Base-by-base conservation (phyloP, 2,888 invertebrate species). In the Empis stercorea region DNA sequence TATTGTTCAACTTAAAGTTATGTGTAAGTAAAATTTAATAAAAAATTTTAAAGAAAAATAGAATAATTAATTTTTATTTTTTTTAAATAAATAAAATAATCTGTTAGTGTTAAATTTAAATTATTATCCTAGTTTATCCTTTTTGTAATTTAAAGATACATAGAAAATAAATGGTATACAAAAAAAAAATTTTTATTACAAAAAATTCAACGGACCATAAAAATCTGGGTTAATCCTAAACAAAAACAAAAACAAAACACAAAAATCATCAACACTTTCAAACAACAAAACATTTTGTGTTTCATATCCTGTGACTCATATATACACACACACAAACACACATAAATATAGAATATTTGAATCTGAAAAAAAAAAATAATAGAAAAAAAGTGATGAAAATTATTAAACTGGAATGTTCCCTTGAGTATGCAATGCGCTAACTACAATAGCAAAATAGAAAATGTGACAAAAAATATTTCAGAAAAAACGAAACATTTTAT, bases 1-100 rank as follows among this genome's bases (percentile, higher is more conserved):
- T 59, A 76, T 78, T 41, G 83, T 91, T 37, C 78, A 81, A 61
- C 74, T 93, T 46, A 85, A 86, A 73, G 84, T 93, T 60, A 88
- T 91, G 80, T 92, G 92, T 92, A 76, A 87, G 91, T 85, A 62
- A n/a, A n/a, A n/a, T n/a, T n/a, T n/a, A n/a, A n/a, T n/a, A n/a
- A n/a, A n/a, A n/a, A n/a, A n/a, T n/a, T n/a, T n/a, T n/a, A n/a
- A n/a, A n/a, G n/a, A n/a, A n/a, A n/a, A n/a, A n/a, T n/a, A n/a
- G n/a, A n/a, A n/a, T n/a, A n/a, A n/a, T n/a, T n/a, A n/a, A n/a
- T n/a, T n/a, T n/a, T n/a, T n/a, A n/a, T n/a, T n/a, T n/a, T n/a
- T n/a, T n/a, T n/a, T n/a, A n/a, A n/a, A n/a, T n/a, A n/a, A n/a
- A n/a, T n/a, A n/a, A n/a, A n/a, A n/a, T n/a, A n/a, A n/a, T n/a